phyloP scores from a whole-genome alignment of 2,113 vertebrate species.

The Saguinus midas region DNA sequence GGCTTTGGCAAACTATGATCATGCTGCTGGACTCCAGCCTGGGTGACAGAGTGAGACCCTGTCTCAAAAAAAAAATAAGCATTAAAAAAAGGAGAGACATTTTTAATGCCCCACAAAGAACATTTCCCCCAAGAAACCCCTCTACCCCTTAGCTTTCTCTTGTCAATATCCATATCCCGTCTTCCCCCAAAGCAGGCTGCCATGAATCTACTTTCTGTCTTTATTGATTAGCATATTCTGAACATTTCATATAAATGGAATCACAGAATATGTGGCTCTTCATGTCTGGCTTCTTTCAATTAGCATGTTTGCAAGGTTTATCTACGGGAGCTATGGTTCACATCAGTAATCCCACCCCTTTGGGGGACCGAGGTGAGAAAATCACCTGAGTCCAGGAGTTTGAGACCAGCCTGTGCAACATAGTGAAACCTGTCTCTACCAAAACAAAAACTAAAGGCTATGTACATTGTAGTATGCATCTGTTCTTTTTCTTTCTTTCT shows the following conservation, averaged over 20 bases:
- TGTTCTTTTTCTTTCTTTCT: too few relatives aligned
- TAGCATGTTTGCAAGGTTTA: background rate
- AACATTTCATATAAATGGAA: background rate
- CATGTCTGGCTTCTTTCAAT: background rate
- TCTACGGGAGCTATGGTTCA: background rate
- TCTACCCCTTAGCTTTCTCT: background rate
- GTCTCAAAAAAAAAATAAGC: background rate
- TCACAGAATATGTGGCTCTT: background rate
- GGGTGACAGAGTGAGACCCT: background rate
- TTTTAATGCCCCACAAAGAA: background rate
- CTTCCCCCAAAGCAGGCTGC: accelerated
- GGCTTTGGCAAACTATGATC: background rate
- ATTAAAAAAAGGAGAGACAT: background rate
- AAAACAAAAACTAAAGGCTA: background rate
- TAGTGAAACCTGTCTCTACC: too few relatives aligned
- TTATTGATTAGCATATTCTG: background rate
- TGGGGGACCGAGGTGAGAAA: too few relatives aligned
- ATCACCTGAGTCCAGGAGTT: too few relatives aligned
- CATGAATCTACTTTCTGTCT: background rate
- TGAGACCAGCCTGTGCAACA: too few relatives aligned
- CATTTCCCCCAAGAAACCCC: background rate
- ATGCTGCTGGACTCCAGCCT: background rate
- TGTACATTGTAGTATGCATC: background rate
- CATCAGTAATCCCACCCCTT: too few relatives aligned
- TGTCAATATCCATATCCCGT: too few relatives aligned